phyloP scores from a whole-genome alignment of 2,113 vertebrate species.

The Glaucidium brasilianum region DNA sequence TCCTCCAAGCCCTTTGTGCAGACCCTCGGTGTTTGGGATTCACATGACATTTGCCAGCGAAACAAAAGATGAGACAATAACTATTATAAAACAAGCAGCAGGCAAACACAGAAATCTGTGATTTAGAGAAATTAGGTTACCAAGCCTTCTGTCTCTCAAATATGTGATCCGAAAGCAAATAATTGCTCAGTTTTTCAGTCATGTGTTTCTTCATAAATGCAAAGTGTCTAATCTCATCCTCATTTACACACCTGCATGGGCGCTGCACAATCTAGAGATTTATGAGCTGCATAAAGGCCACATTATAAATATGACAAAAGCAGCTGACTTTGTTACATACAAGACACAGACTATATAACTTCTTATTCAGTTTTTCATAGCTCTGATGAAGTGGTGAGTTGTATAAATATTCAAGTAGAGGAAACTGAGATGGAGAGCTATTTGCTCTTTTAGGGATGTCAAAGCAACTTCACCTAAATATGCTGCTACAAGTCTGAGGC shows the following conservation, averaged over 20 bases:
- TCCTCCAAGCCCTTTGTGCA: background rate
- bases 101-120: background rate
- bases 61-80: background rate
- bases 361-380: slow-evolving; percentile 42
- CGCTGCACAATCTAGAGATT: background rate
- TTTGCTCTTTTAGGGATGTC: slow-evolving; percentile 49
- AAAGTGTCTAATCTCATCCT: background rate
- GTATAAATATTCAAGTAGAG: slow-evolving; percentile 47
- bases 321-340: slow-evolving; percentile 18
- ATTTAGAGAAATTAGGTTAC: slow-evolving; percentile 46
- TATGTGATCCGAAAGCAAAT: slow-evolving; percentile 40
- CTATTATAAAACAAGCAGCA: slow-evolving; percentile 4
- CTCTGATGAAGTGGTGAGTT: slow-evolving; percentile 46
- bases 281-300: background rate
- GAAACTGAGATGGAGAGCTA: slow-evolving; percentile 47
- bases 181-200: slow-evolving; percentile 34
- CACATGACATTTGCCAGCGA: background rate
- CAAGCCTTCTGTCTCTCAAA: slow-evolving; percentile 23
- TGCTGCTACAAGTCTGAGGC: slow-evolving; percentile 6
- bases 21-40: background rate
- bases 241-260: background rate
- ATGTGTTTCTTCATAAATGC: slow-evolving; percentile 24
- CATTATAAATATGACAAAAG: slow-evolving; percentile 25
- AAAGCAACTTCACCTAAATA: slow-evolving; percentile 53
- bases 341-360: slow-evolving; percentile 21